Evolutionary conservation across 1,140 invertebrate genomes (phyloP), one percentile per base, ranked within the genome.

Genomic region (Scaptodrosophila lebanonensis): DNA sequence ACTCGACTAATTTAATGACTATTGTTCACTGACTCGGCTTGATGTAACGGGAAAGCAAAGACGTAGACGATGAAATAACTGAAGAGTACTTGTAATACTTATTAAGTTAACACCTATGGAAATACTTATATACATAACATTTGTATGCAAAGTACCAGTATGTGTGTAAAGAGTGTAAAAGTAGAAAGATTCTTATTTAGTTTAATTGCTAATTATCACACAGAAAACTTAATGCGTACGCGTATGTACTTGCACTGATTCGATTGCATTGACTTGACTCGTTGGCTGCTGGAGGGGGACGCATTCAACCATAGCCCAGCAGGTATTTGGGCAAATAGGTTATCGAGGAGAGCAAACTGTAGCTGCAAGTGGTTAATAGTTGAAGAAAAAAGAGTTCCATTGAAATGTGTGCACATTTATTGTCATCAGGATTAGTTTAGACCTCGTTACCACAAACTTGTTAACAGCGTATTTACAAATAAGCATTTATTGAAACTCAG

Each of bases 301-400:
- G 16, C 0, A 2, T 2, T 84, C 57, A 85, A 44, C 83, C 76
- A 47, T 83, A 85, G 11, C 83, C 77, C 54, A 85, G 49, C 44
- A 85, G 64, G 51, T 85, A 85, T 40, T 85, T 85, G 39, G 83
- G 83, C 73, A 85, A 60, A 47, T 85, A 85, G 8, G 77, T 85
- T 29, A 85, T 85, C 7, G 83, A 85, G n/a, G 83, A 72, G n/a
- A 85, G 54, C 33, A 85, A 62, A 44, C 83, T 85, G 35, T 85
- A 85, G 56, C 83, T 85, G 43, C 36, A 7, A 18, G 39, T 38
- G 53, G 30, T 9, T 22, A 38, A 49, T 7, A 9, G 30, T 30
- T 3, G 35, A 35, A 13, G 7, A 36, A 3, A 9, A 15, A 20
- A 25, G 9, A 27, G 50, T 39, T 50, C 9, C 20, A 13, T 25